phyloP scores from a whole-genome alignment of 2,797 vertebrate species.

The Sarcophilus harrisii region DNA sequence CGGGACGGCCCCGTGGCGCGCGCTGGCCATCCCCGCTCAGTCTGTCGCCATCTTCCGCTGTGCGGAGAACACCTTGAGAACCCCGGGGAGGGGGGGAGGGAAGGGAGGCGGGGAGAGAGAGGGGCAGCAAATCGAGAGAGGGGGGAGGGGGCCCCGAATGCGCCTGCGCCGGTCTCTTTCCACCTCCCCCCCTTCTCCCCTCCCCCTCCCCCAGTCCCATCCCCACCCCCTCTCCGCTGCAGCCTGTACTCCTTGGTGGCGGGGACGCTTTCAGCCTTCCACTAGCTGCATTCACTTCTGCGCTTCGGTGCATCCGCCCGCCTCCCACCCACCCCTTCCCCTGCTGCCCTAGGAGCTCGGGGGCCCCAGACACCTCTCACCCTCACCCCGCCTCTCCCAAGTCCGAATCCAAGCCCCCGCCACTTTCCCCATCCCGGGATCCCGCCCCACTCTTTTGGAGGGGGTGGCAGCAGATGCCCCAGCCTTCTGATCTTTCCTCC shows the following conservation, averaged over 20 bases:
- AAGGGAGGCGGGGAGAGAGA: constrained; percentile 76
- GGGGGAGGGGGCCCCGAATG: constrained; percentile 79
- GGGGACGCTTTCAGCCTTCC: constrained; percentile 79
- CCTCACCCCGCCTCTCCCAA: background rate
- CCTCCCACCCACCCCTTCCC: constrained; percentile 58
- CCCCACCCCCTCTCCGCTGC: constrained; percentile 74
- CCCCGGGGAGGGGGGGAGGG: constrained; percentile 80
- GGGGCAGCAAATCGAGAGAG: constrained; percentile 76
- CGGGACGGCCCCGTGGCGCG: constrained; percentile 70
- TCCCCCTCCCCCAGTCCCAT: constrained; percentile 68
- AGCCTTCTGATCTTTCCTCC: background rate
- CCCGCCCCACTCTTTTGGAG: background rate
- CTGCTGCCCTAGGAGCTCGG: constrained; percentile 57
- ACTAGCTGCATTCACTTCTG: constrained; percentile 76
- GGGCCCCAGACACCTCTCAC: background rate
- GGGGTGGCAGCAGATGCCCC: background rate
- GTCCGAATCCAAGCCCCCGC: constrained; percentile 24
- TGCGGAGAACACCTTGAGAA: constrained; percentile 88
- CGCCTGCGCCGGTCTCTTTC: constrained; percentile 79
- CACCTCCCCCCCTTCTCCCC: constrained; percentile 52
- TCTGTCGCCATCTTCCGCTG: constrained; percentile 91
- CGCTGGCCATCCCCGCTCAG: constrained; percentile 83
- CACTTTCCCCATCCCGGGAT: constrained; percentile 28
- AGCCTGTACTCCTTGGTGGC: constrained; percentile 78
- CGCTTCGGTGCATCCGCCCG: constrained; percentile 58